These are phyloP conservation scores for Astreopora myriophthalma DNA, from an alignment of 64 coral and sea anemone genomes.

Conservation along the genomic window DNA sequence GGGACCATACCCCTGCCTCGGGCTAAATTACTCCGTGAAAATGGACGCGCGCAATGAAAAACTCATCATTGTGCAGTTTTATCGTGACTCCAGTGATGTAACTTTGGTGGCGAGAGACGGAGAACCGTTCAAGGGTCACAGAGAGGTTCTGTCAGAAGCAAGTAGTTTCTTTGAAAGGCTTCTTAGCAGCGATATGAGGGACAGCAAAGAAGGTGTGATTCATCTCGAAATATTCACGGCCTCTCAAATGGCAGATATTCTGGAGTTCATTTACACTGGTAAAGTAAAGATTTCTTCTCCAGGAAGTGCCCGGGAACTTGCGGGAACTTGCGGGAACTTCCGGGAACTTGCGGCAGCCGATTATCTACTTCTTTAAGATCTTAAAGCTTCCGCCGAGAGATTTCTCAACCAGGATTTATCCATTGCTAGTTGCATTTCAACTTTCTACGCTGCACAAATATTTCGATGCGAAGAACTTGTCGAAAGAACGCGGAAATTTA, in stretches of 20 bases:
- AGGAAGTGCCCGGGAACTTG: neutral
- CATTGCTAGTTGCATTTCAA: neutral
- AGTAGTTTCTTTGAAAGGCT: conserved; percentile 36
- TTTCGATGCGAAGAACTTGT: neutral
- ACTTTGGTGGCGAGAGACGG: neutral
- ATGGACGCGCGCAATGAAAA: too few relatives aligned
- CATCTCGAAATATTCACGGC: neutral
- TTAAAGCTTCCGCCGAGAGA: neutral
- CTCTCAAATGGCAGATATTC: neutral
- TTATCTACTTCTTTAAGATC: conserved; percentile 8
- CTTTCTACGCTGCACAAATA: neutral
- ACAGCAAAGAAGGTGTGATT: conserved; percentile 26
- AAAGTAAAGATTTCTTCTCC: conserved; percentile 6
- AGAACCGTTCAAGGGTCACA: conserved; percentile 11
- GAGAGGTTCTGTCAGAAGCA: neutral
- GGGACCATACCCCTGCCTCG: too few relatives aligned
- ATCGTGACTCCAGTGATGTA: too few relatives aligned
- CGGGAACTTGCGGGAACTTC: too few relatives aligned
- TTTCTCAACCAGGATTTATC: neutral
- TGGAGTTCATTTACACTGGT: conserved; percentile 27
- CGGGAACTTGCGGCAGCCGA: neutral
- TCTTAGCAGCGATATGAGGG: conserved; percentile 35
- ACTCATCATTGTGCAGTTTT: too few relatives aligned
- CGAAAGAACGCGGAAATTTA: neutral
- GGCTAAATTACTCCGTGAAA: too few relatives aligned